Conservation (phyloP, 2,113 vertebrate genomes). For the Bathybates hornii region DNA sequence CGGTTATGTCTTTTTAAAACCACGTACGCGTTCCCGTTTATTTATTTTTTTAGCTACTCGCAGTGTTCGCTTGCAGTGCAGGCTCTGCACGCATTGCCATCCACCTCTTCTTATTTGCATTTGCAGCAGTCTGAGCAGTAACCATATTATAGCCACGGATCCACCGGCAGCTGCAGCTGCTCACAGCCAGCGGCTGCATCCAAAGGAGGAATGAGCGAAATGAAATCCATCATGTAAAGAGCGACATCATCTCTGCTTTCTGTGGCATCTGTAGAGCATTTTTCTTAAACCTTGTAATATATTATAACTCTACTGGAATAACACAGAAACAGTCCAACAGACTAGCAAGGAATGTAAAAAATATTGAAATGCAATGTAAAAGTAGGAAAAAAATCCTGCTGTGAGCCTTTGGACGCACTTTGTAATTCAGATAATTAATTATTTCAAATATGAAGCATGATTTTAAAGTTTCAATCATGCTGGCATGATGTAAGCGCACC, state of each 20-base stretch:
- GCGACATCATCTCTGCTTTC: background rate
- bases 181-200: background rate
- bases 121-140: background rate
- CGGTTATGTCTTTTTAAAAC: background rate
- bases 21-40: accelerated
- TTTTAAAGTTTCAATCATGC: accelerated
- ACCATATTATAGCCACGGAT: background rate
- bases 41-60: background rate
- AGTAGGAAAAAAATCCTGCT: background rate
- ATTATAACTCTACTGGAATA: background rate
- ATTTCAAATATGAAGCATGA: background rate
- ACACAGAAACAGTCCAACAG: background rate
- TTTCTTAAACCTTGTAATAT: background rate
- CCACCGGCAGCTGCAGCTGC: background rate
- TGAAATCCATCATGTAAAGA: background rate
- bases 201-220: background rate
- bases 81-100: accelerated
- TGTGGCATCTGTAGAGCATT: background rate
- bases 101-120: background rate
- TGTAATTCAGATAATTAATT: background rate
- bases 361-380: background rate
- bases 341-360: background rate
- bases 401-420: accelerated
- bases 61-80: accelerated
- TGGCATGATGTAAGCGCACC: no score